Evolutionary conservation across 2,888 invertebrate species (phyloP).

Genomic region (Heteromurus nitidus): DNA sequence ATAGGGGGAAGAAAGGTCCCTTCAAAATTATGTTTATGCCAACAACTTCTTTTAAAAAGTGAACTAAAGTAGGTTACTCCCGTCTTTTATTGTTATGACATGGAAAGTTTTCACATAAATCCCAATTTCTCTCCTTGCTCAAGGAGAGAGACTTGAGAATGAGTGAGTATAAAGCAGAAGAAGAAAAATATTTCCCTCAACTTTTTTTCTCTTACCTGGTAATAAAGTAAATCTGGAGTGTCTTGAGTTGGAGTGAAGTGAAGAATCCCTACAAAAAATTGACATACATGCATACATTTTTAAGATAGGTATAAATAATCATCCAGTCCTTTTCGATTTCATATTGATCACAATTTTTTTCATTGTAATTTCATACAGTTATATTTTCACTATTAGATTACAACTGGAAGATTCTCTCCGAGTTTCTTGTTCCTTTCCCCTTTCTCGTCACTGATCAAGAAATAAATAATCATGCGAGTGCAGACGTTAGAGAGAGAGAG

Average conservation of each 20-base stretch:
- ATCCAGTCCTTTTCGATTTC: no score
- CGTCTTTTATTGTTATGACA: conserved; percentile 4
- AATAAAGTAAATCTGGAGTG: conserved; percentile 94
- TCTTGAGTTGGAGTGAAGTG: conserved; percentile 90
- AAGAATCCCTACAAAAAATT: conserved; percentile 79
- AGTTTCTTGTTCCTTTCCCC: no score
- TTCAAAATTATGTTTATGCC: background rate
- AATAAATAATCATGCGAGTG: no score
- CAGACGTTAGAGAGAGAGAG: no score
- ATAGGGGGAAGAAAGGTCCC: background rate
- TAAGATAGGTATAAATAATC: background rate
- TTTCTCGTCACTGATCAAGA: no score
- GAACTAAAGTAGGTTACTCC: no score
- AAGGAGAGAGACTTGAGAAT: background rate
- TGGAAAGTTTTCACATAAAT: conserved; percentile 52
- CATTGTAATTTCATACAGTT: no score
- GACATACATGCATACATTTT: background rate
- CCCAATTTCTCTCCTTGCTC: conserved; percentile 1
- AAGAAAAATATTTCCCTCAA: background rate
- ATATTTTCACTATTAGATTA: no score
- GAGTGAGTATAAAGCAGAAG: background rate
- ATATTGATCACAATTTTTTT: no score
- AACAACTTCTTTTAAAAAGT: no score
- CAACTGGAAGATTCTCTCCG: no score
- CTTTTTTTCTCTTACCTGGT: conserved; percentile 81